A percentile compares a stretch with the other conserved stretches of the same genome.
Conservation (phyloP, 2,113 vertebrate genomes). For the Salvelinus alpinus region DNA sequence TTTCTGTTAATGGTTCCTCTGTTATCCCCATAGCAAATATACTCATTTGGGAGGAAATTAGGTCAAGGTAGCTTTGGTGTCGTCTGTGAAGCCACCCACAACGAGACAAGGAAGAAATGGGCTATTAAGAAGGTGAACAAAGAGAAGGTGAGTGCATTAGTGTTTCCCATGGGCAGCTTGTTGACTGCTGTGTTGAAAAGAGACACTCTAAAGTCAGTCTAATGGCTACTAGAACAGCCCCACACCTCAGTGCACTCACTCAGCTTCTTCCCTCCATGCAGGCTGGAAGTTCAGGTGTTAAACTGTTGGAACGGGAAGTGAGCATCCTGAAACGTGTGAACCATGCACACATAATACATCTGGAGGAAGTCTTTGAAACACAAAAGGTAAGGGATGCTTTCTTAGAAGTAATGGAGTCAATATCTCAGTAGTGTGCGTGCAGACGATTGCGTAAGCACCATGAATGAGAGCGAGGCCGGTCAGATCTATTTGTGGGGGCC, state of each 20-base stretch:
- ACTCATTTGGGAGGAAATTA: constrained; percentile 80
- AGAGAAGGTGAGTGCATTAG: constrained; percentile 74
- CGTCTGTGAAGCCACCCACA: constrained; percentile 80
- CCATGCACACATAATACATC: constrained; percentile 81
- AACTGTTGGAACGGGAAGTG: constrained; percentile 82
- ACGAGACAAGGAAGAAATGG: constrained; percentile 75
- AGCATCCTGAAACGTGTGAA: constrained; percentile 81
- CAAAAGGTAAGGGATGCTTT: constrained; percentile 70
- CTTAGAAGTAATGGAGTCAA: neutral
- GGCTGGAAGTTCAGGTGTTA: constrained; percentile 81
- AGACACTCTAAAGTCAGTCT: constrained; percentile 16
- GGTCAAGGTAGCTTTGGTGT: constrained; percentile 82
- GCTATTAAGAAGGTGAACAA: constrained; percentile 82
- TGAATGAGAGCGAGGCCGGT: neutral
- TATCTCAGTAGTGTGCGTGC: neutral
- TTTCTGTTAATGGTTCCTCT: constrained; percentile 40
- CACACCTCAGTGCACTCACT: neutral
- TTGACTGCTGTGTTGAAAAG: constrained; percentile 33
- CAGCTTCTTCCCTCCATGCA: constrained; percentile 57
- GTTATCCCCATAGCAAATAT: constrained; percentile 72
- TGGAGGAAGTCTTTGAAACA: constrained; percentile 82
- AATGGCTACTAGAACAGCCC: constrained; percentile 4
- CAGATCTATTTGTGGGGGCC: constrained; percentile 18
- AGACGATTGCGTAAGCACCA: neutral
- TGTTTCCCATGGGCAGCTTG: constrained; percentile 18